Evolutionary conservation across 2,797 vertebrate species (phyloP), one percentile per base, ranked within the genome.

Genomic region (Anguilla megastoma): DNA sequence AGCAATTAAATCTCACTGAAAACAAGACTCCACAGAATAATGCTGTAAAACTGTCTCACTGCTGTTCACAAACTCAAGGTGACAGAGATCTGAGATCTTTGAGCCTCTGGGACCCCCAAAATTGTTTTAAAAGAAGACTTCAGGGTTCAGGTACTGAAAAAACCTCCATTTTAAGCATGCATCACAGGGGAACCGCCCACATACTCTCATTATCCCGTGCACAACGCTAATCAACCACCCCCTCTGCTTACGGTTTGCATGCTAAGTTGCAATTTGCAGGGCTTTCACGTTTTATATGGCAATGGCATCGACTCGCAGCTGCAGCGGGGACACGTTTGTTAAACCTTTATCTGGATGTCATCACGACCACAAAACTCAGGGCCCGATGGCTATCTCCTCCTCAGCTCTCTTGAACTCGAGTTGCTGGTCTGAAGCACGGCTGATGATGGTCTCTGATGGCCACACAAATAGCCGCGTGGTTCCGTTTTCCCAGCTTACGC

Each of bases 221-320:
- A 95, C 94, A 94, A 95, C 92, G 94, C 92, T 96, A 95, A 96
- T 95, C 95, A 96, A 92, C 92, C 92, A 94, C 95, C 94, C 96
- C 95, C 97, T 97, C 95, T 97, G 96, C 95, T 97, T 95, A 93
- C 90, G 92, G 93, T 96, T 96, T 94, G 95, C 95, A 97, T 93
- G 92, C 93, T 96, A 95, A 97, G 95, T 95, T 94, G 93, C 95
- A 95, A 96, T 97, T 97, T 97, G 95, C 94, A 94, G 91, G 91
- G 94, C 94, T 94, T 41, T 95, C 95, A 92, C 91, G 91, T 92
- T 95, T 95, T 94, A 90, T 90, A 95, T 95, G 92, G 91, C 91
- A 96, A 93, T 94, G 94, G 89, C 89, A 90, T 90, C 92, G 93
- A 90, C 91, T 93, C 94, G 92, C 92, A 92, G 93, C 93, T 92